Evolutionary conservation across 37 sponge, comb jelly and placozoan genomes (phyloP).

Genomic region (Tethya wilhelma): DNA sequence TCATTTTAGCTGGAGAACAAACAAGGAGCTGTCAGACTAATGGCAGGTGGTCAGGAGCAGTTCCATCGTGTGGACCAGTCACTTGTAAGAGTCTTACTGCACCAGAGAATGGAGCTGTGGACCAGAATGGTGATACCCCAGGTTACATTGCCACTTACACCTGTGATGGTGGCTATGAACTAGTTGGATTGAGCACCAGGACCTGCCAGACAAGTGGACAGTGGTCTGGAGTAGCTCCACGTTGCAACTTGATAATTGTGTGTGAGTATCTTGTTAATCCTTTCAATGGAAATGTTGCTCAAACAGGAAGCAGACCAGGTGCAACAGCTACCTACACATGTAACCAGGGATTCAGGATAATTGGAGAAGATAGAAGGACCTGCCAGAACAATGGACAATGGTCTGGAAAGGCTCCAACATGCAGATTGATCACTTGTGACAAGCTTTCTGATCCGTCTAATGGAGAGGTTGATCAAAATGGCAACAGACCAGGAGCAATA

Average conservation of each 20-base stretch:
- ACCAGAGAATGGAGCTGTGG: slow-evolving; percentile 45
- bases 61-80: slow-evolving; percentile 46
- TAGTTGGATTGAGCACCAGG: slow-evolving; percentile 40
- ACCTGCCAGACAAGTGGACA: slow-evolving; percentile 49
- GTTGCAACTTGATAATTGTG: slow-evolving; percentile 19
- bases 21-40: slow-evolving; percentile 46
- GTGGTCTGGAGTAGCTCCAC: slow-evolving; percentile 65
- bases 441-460: slow-evolving; percentile 28
- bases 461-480: slow-evolving; percentile 33
- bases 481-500: slow-evolving; percentile 19
- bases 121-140: slow-evolving; percentile 1
- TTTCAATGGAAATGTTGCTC: not conserved
- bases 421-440: slow-evolving; percentile 21
- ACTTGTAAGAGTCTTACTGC: slow-evolving; percentile 23
- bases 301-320: slow-evolving; percentile 11
- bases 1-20: slow-evolving; percentile 24
- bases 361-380: slow-evolving; percentile 11
- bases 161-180: slow-evolving; percentile 59
- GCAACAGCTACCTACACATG: slow-evolving; percentile 54
- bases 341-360: slow-evolving; percentile 44
- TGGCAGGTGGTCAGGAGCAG: slow-evolving; percentile 64
- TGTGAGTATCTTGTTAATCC: not conserved
- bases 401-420: slow-evolving; percentile 57
- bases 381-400: slow-evolving; percentile 63
- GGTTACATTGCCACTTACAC: slow-evolving; percentile 38